phyloP scores from a whole-genome alignment of 2,888 invertebrate genomes.

The Drosophila suboccidentalis region DNA sequence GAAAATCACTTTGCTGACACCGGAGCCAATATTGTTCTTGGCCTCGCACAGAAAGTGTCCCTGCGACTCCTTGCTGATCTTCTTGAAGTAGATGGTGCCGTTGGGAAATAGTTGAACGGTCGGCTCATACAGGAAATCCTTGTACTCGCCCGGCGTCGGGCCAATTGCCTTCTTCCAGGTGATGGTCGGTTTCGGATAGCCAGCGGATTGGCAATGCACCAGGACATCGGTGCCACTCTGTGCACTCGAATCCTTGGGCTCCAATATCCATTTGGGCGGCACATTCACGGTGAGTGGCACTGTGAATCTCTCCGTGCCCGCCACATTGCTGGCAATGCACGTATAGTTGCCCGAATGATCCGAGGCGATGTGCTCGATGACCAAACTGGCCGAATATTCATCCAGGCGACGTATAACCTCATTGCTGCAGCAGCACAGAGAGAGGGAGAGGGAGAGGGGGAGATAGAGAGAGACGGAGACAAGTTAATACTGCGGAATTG shows the following conservation, averaged over 20 bases:
- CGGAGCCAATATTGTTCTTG: constrained; percentile 96
- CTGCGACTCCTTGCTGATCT: constrained; percentile 94
- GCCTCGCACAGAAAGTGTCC: constrained; percentile 97
- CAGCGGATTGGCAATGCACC: constrained; percentile 95
- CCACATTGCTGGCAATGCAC: constrained; percentile 94
- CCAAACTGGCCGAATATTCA: constrained; percentile 94
- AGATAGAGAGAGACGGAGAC: background rate
- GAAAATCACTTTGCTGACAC: constrained; percentile 96
- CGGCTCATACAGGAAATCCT: constrained; percentile 93
- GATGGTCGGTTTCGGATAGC: constrained; percentile 95
- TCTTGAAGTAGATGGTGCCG: constrained; percentile 93
- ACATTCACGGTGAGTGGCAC: constrained; percentile 94
- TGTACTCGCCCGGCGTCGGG: constrained; percentile 92
- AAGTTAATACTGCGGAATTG: constrained; percentile 1
- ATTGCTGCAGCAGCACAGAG: constrained; percentile 72
- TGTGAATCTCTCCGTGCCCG: constrained; percentile 91
- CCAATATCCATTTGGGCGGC: constrained; percentile 95
- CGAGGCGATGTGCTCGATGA: constrained; percentile 94
- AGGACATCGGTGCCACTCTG: constrained; percentile 93
- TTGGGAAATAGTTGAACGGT: constrained; percentile 92
- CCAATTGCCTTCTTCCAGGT: constrained; percentile 96
- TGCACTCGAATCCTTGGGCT: constrained; percentile 93
- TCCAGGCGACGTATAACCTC: constrained; percentile 89
- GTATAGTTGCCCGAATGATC: constrained; percentile 96
- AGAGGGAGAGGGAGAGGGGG: background rate